phyloP scores from a whole-genome alignment of 2,888 invertebrate genomes.

The Cerceris rybyensis region DNA sequence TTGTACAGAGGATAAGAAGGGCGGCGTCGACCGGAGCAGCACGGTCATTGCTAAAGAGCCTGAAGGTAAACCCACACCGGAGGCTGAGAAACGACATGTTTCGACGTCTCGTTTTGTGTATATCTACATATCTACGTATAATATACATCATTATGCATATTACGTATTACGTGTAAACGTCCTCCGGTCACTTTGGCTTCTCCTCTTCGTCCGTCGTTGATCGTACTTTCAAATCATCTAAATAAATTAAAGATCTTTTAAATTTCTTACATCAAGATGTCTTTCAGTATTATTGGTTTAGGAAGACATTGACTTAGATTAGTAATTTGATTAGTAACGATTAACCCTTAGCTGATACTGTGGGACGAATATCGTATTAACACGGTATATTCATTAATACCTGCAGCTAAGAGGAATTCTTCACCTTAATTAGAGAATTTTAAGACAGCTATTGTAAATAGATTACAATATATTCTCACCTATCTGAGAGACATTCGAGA shows the following conservation, averaged over 20 bases:
- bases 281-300: too few relatives aligned
- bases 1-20: slow-evolving; percentile 94
- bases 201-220: slow-evolving; percentile 29
- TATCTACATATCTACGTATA: slow-evolving; percentile 38
- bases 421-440: too few relatives aligned
- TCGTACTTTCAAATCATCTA: not conserved
- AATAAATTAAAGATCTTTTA: not conserved
- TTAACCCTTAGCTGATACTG: too few relatives aligned
- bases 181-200: slow-evolving; percentile 48
- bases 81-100: slow-evolving; percentile 57
- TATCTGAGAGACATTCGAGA: too few relatives aligned
- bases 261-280: too few relatives aligned
- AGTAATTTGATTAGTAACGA: too few relatives aligned
- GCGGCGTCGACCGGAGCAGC: slow-evolving; percentile 95
- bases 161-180: slow-evolving; percentile 40
- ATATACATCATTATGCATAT: slow-evolving; percentile 9
- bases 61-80: slow-evolving; percentile 86
- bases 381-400: too few relatives aligned
- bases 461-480: too few relatives aligned
- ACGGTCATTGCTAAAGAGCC: slow-evolving; percentile 97
- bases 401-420: too few relatives aligned
- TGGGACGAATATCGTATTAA: too few relatives aligned
- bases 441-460: too few relatives aligned
- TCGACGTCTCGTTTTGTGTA: slow-evolving; percentile 54
- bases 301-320: too few relatives aligned